These are phyloP conservation scores for Gymnogyps californianus DNA, from an alignment of 2,113 vertebrate species.

Conservation along the genomic window DNA sequence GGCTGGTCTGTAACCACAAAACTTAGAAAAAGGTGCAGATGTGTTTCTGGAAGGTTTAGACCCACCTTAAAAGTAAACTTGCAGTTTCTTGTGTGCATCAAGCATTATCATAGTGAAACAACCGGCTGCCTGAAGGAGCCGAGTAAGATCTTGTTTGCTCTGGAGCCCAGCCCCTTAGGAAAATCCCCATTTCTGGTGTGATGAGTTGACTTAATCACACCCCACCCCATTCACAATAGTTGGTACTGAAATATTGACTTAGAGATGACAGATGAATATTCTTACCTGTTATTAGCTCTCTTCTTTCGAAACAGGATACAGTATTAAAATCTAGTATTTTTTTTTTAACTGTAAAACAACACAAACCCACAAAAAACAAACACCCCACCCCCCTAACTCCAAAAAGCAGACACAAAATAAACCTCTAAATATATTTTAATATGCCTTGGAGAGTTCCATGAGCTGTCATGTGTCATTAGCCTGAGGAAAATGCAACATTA, in stretches of 20 bases:
- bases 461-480: background rate
- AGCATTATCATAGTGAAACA: background rate
- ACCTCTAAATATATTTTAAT: background rate
- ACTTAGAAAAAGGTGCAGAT: background rate
- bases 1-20: background rate
- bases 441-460: background rate
- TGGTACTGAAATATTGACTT: background rate
- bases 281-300: background rate
- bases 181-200: background rate
- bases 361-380: background rate
- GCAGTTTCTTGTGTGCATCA: background rate
- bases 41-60: background rate
- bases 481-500: background rate
- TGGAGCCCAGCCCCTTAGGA: background rate
- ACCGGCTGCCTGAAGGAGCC: background rate
- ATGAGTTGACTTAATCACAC: background rate
- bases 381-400: background rate
- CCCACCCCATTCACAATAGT: background rate
- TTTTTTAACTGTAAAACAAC: background rate
- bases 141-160: background rate
- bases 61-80: background rate
- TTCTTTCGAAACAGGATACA: background rate
- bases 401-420: background rate
- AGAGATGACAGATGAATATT: background rate
- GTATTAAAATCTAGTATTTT: background rate